phyloP scores from a whole-genome alignment of 2,797 vertebrate species.

The Danio kyathit region DNA sequence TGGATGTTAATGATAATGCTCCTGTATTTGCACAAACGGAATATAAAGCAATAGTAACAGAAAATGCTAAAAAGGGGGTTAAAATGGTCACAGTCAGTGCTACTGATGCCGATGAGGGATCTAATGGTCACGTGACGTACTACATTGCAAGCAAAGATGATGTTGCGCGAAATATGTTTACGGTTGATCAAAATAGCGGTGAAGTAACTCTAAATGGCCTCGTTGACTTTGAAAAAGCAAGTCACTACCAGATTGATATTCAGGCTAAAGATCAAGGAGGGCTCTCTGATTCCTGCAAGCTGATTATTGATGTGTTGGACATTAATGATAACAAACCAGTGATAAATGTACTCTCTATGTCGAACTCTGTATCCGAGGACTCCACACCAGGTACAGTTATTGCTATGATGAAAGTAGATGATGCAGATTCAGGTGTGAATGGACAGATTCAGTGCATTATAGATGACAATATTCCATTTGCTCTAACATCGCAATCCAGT shows the following conservation, averaged over 20 bases:
- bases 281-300: conserved; percentile 76
- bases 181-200: conserved; percentile 58
- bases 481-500: conserved; percentile 72
- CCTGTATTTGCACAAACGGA: conserved; percentile 67
- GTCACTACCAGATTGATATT: conserved; percentile 75
- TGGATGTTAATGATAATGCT: conserved; percentile 75
- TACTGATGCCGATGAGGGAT: conserved; percentile 70
- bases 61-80: conserved; percentile 66
- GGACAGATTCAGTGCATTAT: conserved; percentile 75
- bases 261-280: conserved; percentile 78
- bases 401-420: conserved; percentile 77
- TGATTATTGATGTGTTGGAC: conserved; percentile 81
- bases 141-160: conserved; percentile 59
- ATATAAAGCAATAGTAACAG: conserved; percentile 70
- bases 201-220: conserved; percentile 56
- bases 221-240: conserved; percentile 74
- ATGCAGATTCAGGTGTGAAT: conserved; percentile 79
- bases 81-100: conserved; percentile 69
- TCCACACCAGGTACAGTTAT: conserved; percentile 71
- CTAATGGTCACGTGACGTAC: conserved; percentile 69
- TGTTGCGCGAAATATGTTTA: conserved; percentile 57
- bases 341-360: conserved; percentile 79
- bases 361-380: conserved; percentile 72
- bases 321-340: conserved; percentile 87
- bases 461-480: conserved; percentile 73